Evolutionary conservation across 2,888 invertebrate species (phyloP), one percentile per base, ranked within the genome.

Genomic region (Diarsia rubi): DNA sequence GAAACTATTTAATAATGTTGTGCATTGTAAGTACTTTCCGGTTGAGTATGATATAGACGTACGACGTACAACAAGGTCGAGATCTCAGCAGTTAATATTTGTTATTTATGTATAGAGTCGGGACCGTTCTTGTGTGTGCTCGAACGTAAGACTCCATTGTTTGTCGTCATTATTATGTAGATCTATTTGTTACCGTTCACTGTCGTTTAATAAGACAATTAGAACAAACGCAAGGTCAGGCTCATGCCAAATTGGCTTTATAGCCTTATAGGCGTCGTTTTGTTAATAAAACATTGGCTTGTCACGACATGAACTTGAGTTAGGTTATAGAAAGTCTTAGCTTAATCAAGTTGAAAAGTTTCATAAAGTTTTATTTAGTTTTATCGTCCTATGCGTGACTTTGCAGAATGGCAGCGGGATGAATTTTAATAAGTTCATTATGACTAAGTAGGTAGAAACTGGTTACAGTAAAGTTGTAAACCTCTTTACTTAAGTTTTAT

Each of bases 151-250:
- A 80, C 75, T 76, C 88, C 86, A 93, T 93, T 93, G 92, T 94
- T 86, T 87, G 81, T 79, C 75, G 86, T 85, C 86, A 89, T 91
- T 92, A 90, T 90, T 89, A 92, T 90, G 92, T 88, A 89, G 88
- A 91, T 92, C 57, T 84, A 88, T 91, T 90, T 89, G 86, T 87
- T 89, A 87, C 91, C 92, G 85, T 92, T 94, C 92, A 91, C 92
- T 89, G 88, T 86, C 89, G 88, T 87, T 88, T 90, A 85, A 81
- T 88, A 85, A 88, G 89, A 91, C 91, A 91, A 91, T 90, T 90
- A 90, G 89, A 90, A 90, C 86, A 87, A 83, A 84, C 74, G 70
- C 93, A 93, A 94, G 94, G 94, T 90, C 91, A 85, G 74, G 77
- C 83, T 88, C 87, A 79, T 82, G 83, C 76, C 78, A 83, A 86